Evolutionary conservation across 2,888 invertebrate species (phyloP).

Genomic region (Andrena marginata): DNA sequence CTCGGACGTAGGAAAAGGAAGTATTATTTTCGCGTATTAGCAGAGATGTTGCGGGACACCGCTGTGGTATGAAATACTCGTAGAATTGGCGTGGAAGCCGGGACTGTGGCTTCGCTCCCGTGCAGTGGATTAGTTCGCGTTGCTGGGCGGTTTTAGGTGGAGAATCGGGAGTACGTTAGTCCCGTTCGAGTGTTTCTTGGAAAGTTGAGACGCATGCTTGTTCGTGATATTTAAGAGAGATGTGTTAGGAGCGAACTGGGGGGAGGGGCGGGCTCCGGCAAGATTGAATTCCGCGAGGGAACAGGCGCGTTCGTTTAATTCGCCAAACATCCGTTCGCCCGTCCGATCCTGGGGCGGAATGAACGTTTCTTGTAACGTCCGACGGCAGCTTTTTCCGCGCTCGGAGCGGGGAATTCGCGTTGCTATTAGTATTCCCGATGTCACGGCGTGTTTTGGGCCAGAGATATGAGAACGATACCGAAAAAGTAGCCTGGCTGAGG

Average conservation of each 20-base stretch:
- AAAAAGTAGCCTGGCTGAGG: background rate
- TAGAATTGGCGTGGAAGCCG: too few relatives aligned
- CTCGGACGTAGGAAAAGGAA: background rate
- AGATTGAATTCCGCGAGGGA: constrained; percentile 3
- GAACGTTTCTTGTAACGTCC: background rate
- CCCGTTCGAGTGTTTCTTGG: constrained; percentile 8
- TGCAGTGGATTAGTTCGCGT: too few relatives aligned
- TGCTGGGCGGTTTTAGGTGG: background rate
- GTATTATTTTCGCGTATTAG: constrained; percentile 17
- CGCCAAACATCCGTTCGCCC: background rate
- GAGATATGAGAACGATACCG: constrained; percentile 14
- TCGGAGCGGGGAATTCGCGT: constrained; percentile 3
- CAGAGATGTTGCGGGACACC: constrained; percentile 14
- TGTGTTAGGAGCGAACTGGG: background rate
- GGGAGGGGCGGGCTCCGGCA: background rate
- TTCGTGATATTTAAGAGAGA: background rate
- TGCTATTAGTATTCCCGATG: constrained; percentile 12
- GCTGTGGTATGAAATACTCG: background rate
- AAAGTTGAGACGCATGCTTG: background rate
- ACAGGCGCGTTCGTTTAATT: constrained; percentile 3
- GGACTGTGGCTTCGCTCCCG: too few relatives aligned
- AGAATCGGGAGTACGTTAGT: background rate
- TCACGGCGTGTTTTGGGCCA: constrained; percentile 1
- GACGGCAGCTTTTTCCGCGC: background rate
- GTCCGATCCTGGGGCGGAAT: background rate